These are phyloP conservation scores for Eospalax fontanierii DNA, from an alignment of 2,797 vertebrate genomes.

Conservation along the genomic window DNA sequence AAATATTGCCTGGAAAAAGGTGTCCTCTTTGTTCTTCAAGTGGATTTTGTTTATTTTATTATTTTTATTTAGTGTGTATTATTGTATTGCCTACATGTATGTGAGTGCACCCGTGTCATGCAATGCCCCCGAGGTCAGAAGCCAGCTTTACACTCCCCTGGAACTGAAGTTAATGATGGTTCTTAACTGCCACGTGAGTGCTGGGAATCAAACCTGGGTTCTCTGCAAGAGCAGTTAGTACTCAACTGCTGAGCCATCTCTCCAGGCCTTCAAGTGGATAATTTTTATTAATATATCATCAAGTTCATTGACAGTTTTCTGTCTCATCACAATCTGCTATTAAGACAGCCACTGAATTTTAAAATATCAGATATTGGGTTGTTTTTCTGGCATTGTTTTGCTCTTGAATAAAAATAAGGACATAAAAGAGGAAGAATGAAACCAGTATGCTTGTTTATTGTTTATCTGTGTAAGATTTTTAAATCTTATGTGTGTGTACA, in stretches of 20 bases:
- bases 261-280: too few relatives aligned
- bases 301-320: neutral
- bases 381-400: slow-evolving; percentile 8
- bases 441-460: slow-evolving; percentile 5
- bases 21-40: slow-evolving; percentile 16
- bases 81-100: too few relatives aligned
- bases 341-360: slow-evolving; percentile 11
- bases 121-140: too few relatives aligned
- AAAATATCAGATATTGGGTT: neutral
- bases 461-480: slow-evolving; percentile 17
- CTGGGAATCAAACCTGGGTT: too few relatives aligned
- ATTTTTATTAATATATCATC: neutral
- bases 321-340: slow-evolving; percentile 17
- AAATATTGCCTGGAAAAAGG: neutral
- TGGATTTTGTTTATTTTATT: slow-evolving; percentile 1
- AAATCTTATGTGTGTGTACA: neutral
- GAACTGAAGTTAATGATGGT: too few relatives aligned
- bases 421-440: neutral
- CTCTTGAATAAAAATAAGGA: neutral
- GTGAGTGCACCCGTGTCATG: too few relatives aligned
- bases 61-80: too few relatives aligned
- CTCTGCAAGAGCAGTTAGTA: too few relatives aligned
- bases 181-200: too few relatives aligned
- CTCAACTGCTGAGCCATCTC: too few relatives aligned
- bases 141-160: too few relatives aligned